Evolutionary conservation across 2,888 invertebrate species (phyloP), one percentile per base, ranked within the genome.

Genomic region (Euproctis similis): DNA sequence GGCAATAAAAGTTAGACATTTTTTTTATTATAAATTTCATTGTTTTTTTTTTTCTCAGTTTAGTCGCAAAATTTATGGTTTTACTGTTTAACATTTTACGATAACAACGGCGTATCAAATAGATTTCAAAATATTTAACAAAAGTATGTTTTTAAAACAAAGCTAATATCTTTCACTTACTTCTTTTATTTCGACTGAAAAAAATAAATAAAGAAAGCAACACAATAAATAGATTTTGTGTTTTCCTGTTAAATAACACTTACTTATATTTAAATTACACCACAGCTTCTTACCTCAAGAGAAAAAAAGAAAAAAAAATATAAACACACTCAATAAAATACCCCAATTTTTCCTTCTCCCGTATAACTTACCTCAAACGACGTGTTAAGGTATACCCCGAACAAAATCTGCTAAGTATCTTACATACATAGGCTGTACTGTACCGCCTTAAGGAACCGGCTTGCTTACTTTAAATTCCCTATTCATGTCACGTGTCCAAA

Each of bases 391-490:
- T 72, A 59, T 61, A 50, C 67, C 65, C 53, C 59, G 57, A 46
- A 59, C 58, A 52, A 63, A 71, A 68, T 67, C 63, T 52, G 53
- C 56, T 54, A 57, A 66, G 64, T 70, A 74, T 70, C 74, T 70
- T 69, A 75, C 62, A 75, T 67, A 65, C 63, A 74, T 59, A 71
- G n/a, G 56, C 61, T 27, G 55, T 44, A 48, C 45, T 52, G 60
- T 61, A 67, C 59, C 54, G 76, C 75, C 78, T 65, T 58, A 61
- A 78, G 80, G 59, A 75, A 80, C 61, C 72, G 66, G 66, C 69
- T 72, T 69, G 62, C 70, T 73, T 71, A 59, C 60, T 61, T 69
- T 57, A 51, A 39, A 58, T 68, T 60, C 77, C 74, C 73, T 52
- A 59, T 67, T 60, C 65, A 55, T 42, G 47, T 57, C 68, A 68